Evolutionary conservation across 2,113 vertebrate genomes (phyloP), one percentile per base, ranked within the genome.

Genomic region (Motacilla tschutschensis): DNA sequence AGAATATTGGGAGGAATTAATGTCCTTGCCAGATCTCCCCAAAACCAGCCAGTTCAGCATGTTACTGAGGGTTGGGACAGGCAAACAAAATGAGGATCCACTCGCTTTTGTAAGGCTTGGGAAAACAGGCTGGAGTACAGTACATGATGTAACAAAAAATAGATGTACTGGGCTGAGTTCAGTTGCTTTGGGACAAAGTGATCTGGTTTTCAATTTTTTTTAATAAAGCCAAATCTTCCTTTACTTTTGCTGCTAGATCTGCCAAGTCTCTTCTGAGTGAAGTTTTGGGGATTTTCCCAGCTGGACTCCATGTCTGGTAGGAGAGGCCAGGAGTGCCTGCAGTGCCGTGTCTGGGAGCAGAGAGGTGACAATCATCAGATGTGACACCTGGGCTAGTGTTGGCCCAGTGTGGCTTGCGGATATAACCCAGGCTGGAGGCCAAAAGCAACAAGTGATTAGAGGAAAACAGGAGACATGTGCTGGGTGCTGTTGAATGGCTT

Each of bases 71-170:
- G 46, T 18, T 64, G 54, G 74, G 71, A 53, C 54, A 75, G 46
- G 46, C 58, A 90, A 90, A 90, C 66, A 88, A 78, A 57, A 19
- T 62, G 85, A 87, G 0, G 6, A 69, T 79, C 83, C 28, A 40
- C 55, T 73, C 0, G 2, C 54, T 94, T 89, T 65, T 76, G 67
- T 69, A 79, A 92, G 58, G 76, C 64, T 87, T 89, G 67, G 48
- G 90, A 69, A 85, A 85, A 91, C 75, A 82, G 64, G n/a, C 71
- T 87, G 55, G 31, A 84, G 64, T 69, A 76, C 58, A 94, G 90
- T 73, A 89, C 75, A 50, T 53, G 36, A 90, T 24, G n/a, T 79
- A 80, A 85, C 60, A 46, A 59, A 80, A 84, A 71, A 20, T 38
- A 73, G 50, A 58, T 3, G 1, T 53, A 46, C n/a, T 50, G 55